Conservation (phyloP, 2,797 vertebrate species). For the Sebastes dallii region DNA sequence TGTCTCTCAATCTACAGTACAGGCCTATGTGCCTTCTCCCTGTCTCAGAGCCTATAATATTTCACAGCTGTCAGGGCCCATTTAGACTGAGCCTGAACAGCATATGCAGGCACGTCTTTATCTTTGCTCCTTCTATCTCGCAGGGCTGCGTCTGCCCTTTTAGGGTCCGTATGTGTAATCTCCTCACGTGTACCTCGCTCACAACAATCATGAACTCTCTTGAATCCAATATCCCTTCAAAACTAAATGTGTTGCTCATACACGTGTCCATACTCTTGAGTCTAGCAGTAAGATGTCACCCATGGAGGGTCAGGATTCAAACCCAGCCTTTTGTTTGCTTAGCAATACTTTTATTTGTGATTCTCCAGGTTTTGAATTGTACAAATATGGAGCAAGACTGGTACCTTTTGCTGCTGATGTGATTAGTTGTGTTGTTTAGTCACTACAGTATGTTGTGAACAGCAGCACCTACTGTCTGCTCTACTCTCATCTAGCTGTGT, state of each 20-base stretch:
- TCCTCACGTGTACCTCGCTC: not conserved
- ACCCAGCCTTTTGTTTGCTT: not conserved
- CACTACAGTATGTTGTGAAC: not conserved
- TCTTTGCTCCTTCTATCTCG: not conserved
- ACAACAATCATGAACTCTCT: not conserved
- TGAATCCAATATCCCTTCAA: not conserved
- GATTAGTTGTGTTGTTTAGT: not conserved
- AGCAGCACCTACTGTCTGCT: not conserved
- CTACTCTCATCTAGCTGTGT: not conserved
- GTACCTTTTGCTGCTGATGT: not conserved
- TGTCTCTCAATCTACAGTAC: constrained; percentile 8
- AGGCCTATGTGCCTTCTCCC: not conserved
- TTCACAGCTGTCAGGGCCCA: constrained; percentile 16
- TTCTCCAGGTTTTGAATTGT: not conserved
- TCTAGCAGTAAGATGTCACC: not conserved
- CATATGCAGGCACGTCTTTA: not conserved
- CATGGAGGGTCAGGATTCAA: not conserved
- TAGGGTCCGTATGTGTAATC: not conserved
- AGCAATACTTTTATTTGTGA: not conserved
- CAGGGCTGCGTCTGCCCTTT: not conserved
- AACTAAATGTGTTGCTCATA: not conserved
- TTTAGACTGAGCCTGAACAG: not conserved
- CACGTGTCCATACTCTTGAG: not conserved
- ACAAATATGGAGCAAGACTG: not conserved
- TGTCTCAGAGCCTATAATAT: constrained; percentile 14